Conservation (phyloP, 2,888 invertebrate species). For the Malthinus seriepunctatus region DNA sequence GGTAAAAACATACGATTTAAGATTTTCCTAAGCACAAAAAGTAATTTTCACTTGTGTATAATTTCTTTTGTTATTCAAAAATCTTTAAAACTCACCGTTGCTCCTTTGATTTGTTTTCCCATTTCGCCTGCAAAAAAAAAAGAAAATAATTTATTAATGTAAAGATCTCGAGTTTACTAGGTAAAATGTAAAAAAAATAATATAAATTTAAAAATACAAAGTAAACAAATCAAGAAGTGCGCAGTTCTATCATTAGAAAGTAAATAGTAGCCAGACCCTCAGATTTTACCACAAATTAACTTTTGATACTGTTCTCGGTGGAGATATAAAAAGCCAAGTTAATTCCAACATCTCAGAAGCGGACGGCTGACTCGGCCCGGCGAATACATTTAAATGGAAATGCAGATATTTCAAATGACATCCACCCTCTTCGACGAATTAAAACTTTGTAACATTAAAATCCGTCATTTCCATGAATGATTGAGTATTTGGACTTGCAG, state of each 20-base stretch:
- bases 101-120: conserved; percentile 15
- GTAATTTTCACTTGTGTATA: no score
- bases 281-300: conserved; percentile 57
- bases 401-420: conserved; percentile 53
- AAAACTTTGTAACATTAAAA: conserved; percentile 55
- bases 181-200: conserved; percentile 45
- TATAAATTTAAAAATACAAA: conserved; percentile 46
- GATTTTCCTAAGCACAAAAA: no score
- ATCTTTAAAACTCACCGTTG: neutral
- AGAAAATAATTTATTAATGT: neutral
- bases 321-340: conserved; percentile 55
- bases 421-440: conserved; percentile 47
- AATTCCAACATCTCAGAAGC: conserved; percentile 48
- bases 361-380: conserved; percentile 36
- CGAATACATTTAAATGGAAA: conserved; percentile 56
- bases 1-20: no score
- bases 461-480: conserved; percentile 56
- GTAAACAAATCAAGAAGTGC: conserved; percentile 42
- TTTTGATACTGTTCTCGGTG: conserved; percentile 55
- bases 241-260: conserved; percentile 52
- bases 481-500: conserved; percentile 52
- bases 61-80: no score
- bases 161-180: conserved; percentile 20
- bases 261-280: conserved; percentile 49
- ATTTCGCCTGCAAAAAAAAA: conserved; percentile 7